Conservation (phyloP, 2,113 vertebrate species). For the Machaerirhynchus nigripectus region DNA sequence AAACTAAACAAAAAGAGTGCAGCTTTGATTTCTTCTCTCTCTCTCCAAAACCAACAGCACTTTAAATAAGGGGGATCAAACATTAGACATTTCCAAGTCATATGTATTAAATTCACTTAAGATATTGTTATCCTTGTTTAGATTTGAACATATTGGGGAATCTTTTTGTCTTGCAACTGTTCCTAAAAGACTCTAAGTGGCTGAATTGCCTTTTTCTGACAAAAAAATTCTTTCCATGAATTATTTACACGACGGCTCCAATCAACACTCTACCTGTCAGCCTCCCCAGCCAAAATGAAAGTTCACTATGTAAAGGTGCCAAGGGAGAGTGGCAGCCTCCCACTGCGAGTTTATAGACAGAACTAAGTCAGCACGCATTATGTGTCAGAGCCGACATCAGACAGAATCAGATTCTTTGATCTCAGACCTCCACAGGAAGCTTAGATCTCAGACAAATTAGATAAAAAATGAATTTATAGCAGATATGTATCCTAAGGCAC, state of each 20-base stretch:
- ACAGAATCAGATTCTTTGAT: constrained; percentile 96
- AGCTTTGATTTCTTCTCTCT: constrained; percentile 47
- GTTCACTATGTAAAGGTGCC: constrained; percentile 77
- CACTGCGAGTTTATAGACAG: constrained; percentile 86
- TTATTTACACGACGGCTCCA: constrained; percentile 77
- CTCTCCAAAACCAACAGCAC: constrained; percentile 65
- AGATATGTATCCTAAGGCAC: constrained; percentile 83
- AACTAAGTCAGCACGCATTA: constrained; percentile 96
- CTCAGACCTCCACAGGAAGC: constrained; percentile 92
- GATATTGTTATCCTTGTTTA: constrained; percentile 58
- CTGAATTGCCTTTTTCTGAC: constrained; percentile 66
- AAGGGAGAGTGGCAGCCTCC: constrained; percentile 77
- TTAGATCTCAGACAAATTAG: constrained; percentile 97
- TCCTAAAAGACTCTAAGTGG: constrained; percentile 69
- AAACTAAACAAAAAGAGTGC: constrained; percentile 41
- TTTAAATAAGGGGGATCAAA: constrained; percentile 47
- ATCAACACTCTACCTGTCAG: constrained; percentile 75
- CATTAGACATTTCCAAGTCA: constrained; percentile 26
- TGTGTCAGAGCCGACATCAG: constrained; percentile 93
- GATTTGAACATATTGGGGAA: constrained; percentile 50
- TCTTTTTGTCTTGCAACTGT: constrained; percentile 49
- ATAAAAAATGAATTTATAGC: constrained; percentile 99
- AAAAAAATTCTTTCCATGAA: constrained; percentile 65
- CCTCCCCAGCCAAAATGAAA: constrained; percentile 77
- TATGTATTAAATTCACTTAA: constrained; percentile 59